Evolutionary conservation across 2,113 vertebrate species (phyloP).

Genomic region (Tragelaphus strepsiceros): DNA sequence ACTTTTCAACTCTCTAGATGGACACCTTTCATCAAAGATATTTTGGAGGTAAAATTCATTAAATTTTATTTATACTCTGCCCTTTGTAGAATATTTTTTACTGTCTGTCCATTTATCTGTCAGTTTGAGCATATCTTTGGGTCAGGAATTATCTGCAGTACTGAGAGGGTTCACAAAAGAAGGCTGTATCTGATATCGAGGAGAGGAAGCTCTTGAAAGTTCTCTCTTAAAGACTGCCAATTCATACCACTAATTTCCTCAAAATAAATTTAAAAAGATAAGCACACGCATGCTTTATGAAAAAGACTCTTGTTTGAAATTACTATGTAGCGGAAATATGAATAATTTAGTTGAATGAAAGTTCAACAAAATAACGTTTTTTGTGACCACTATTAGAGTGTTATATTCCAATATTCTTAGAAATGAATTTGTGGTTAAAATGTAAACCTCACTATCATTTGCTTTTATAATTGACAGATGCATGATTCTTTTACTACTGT

Average conservation of each 20-base stretch:
- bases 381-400: neutral
- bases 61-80: neutral
- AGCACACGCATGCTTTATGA: neutral
- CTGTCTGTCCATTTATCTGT: neutral
- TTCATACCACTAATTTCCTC: neutral
- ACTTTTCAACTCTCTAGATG: slow-evolving; percentile 95
- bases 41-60: slow-evolving; percentile 90
- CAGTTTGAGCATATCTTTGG: neutral
- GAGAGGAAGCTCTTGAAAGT: neutral
- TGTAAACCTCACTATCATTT: neutral
- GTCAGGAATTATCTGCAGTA: neutral
- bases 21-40: slow-evolving; percentile 94
- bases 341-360: slow-evolving; percentile 9
- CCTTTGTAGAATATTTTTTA: neutral
- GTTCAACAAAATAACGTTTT: neutral
- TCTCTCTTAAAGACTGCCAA: neutral
- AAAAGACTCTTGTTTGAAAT: neutral
- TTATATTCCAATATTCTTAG: neutral
- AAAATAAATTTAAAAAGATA: neutral
- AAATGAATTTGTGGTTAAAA: slow-evolving; percentile 29
- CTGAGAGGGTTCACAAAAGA: neutral
- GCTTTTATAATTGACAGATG: neutral
- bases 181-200: neutral
- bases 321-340: neutral
- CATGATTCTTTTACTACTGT: neutral